Base-by-base conservation (phyloP, 2,797 vertebrate species). In the Scarus forsteni region DNA sequence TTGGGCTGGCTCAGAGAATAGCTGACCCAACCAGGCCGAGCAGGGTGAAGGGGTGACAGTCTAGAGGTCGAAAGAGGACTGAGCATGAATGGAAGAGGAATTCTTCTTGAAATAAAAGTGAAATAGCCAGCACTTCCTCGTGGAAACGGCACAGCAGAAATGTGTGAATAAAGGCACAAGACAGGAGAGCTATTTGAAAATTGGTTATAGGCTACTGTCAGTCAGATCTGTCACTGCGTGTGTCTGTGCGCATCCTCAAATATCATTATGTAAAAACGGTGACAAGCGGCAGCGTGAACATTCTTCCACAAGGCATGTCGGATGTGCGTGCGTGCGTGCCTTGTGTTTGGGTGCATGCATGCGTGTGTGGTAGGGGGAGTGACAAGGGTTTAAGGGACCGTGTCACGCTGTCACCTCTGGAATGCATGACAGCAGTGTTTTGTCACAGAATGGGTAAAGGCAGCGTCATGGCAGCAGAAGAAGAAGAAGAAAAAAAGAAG, bases 361-460 rank as follows among this genome's bases (percentile, higher is more conserved):
- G 53, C 51, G 79, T 63, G 63, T 50, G 75, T 45, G 70, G 62
- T 15, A 40, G 71, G 77, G 83, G 84, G 69, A 80, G 67, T 73
- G 77, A 85, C 75, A 77, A 64, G 75, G 80, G 71, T 86, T 90
- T 88, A 85, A 83, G 88, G 76, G 83, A 75, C 73, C 48, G 52
- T 79, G 89, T 90, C 88, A 91, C 59, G 55, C 79, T 73, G 84
- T 90, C 88, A 86, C 85, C 60, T 80, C 72, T 71, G 88, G 88
- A 92, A 90, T 88, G 88, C 88, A 87, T 86, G 86, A 91, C 89
- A 90, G 81, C 83, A 54, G 66, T 77, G 83, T 89, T 91, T 89
- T 88, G 89, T 91, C 82, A 79, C 75, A 34, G 48, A 55, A 71
- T 19, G 70, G 83, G 90, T 91, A 85, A 90, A 89, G 85, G 84